A percentile compares a stretch with the other conserved stretches of the same genome.
phyloP scores from a whole-genome alignment of 2,113 vertebrate species.

The Erythrolamprus reginae region DNA sequence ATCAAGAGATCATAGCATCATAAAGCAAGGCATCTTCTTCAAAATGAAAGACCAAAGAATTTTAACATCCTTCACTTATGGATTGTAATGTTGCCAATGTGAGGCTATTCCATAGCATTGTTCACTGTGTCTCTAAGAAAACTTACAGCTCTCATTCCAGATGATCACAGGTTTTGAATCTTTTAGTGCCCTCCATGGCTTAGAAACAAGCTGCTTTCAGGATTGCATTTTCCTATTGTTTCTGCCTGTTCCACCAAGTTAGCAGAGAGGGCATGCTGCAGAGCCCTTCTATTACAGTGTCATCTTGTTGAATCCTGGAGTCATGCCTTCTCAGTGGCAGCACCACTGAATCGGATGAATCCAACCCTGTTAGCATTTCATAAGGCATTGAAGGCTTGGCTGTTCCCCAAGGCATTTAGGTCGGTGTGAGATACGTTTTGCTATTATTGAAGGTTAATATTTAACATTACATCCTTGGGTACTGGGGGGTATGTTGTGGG shows the following conservation, averaged over 20 bases:
- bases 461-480: background rate
- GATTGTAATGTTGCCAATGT: background rate
- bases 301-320: background rate
- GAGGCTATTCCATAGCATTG: background rate
- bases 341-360: background rate
- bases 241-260: background rate
- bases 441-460: background rate
- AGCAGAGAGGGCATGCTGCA: background rate
- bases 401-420: background rate
- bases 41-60: background rate
- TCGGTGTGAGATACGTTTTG: background rate
- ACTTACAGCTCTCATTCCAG: background rate
- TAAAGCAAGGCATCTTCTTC: background rate
- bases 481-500: background rate
- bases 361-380: background rate
- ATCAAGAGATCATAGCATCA: background rate
- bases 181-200: background rate
- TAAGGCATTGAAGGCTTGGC: background rate
- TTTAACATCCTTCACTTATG: background rate
- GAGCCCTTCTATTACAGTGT: background rate
- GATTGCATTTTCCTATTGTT: background rate
- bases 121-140: background rate
- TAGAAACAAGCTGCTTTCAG: background rate
- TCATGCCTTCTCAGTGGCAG: background rate
- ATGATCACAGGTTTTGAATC: background rate